Evolutionary conservation across 2,113 vertebrate genomes (phyloP).

Genomic region (Pantherophis guttatus): DNA sequence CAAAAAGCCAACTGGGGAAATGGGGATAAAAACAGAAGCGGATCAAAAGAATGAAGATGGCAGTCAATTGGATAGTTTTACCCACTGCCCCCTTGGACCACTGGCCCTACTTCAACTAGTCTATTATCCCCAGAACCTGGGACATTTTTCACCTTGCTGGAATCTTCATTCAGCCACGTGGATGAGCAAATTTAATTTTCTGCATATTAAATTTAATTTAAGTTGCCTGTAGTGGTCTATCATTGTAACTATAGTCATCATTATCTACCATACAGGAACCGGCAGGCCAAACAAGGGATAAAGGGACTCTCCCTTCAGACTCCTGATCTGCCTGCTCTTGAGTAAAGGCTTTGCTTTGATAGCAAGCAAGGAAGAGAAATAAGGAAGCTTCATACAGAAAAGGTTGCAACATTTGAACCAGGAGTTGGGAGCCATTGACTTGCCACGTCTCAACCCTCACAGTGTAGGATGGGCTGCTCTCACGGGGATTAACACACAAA

Average conservation of each 20-base stretch:
- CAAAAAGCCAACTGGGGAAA: not conserved
- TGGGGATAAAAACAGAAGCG: not conserved
- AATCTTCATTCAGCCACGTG: not conserved
- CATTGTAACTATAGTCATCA: not conserved
- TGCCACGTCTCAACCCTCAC: not conserved
- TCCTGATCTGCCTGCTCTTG: not conserved
- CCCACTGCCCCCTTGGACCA: not conserved
- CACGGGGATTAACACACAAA: not conserved
- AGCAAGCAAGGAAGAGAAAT: slow-evolving; percentile 21
- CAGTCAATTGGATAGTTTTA: not conserved
- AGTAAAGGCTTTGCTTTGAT: slow-evolving; percentile 28
- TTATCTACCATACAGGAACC: not conserved
- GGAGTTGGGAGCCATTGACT: not conserved
- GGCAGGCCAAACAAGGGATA: not conserved
- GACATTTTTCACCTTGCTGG: not conserved
- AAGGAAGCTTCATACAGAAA: slow-evolving; percentile 12
- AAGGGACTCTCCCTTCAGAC: not conserved
- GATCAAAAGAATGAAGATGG: not conserved
- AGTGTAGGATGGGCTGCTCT: not conserved
- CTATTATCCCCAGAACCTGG: not conserved
- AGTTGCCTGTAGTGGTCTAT: not conserved
- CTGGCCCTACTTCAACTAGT: not conserved
- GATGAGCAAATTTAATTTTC: not conserved
- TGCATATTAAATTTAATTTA: not conserved
- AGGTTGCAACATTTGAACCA: slow-evolving; percentile 21